phyloP scores from a whole-genome alignment of 2,113 vertebrate genomes.

The Caloenas nicobarica region DNA sequence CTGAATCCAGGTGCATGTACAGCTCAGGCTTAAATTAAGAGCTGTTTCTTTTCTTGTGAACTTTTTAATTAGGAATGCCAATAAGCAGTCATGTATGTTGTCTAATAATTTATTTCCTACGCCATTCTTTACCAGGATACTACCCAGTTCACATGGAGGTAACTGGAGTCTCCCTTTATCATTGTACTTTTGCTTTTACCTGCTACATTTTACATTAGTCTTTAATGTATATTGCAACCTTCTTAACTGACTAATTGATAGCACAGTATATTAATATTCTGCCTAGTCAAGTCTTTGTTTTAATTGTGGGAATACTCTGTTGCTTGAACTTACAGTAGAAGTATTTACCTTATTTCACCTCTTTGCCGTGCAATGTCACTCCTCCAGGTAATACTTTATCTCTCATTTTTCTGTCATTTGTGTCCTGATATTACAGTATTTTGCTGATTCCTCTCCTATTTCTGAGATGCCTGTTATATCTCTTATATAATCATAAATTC shows the following conservation, averaged over 20 bases:
- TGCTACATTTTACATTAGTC: neutral
- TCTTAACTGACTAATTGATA: neutral
- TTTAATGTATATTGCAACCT: neutral
- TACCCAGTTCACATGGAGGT: neutral
- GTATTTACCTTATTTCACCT: neutral
- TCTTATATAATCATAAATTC: neutral
- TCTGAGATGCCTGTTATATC: neutral
- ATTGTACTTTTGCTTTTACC: neutral
- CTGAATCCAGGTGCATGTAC: neutral
- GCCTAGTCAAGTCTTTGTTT: neutral
- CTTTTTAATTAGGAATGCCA: neutral
- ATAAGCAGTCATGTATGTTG: neutral
- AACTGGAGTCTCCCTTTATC: neutral
- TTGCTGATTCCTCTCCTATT: neutral
- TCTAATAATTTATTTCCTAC: neutral
- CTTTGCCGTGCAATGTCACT: neutral
- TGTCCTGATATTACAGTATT: neutral
- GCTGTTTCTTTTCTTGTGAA: neutral
- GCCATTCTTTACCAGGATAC: neutral
- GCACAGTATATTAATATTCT: neutral
- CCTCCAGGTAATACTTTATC: neutral
- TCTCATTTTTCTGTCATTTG: neutral
- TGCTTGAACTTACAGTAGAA: neutral
- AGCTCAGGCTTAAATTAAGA: neutral
- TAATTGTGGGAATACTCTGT: neutral